Base-by-base conservation (phyloP, 2,888 invertebrate species). In the Hemistola chrysoprasaria region DNA sequence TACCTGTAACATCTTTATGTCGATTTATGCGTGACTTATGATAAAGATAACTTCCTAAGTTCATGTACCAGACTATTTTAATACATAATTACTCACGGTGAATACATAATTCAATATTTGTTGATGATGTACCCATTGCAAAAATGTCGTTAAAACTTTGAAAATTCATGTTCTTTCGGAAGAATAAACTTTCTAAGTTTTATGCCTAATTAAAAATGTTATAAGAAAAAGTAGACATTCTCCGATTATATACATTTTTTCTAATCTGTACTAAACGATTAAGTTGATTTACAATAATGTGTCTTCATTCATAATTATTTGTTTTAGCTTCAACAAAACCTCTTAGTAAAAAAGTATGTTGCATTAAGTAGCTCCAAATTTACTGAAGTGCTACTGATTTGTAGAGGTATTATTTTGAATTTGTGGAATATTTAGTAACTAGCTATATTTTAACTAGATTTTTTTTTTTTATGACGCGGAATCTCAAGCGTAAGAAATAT, bases 61-160 rank as follows among this genome's bases (percentile, higher is more conserved):
- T 29, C 54, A 62, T 56, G 44, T 57, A 48, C 34, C 9, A 26
- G 39, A 47, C 58, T 56, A 51, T 50, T 49, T 62, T 53, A 58
- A 45, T 40, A 37, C 11, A 29, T 22, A 40, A 37, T 40, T 30
- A 3, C 3, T 30, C n/a, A n/a, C n/a, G n/a, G n/a, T n/a, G n/a
- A n/a, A n/a, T n/a, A n/a, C n/a, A n/a, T n/a, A n/a, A n/a, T n/a
- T n/a, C n/a, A n/a, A n/a, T n/a, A n/a, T n/a, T n/a, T n/a, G n/a
- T n/a, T n/a, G n/a, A n/a, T n/a, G n/a, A n/a, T n/a, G n/a, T n/a
- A n/a, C n/a, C n/a, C n/a, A n/a, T n/a, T 10, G 27, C 9, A 30
- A 22, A 9, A 31, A 10, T 22, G 22, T 23, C 8, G 9, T 2
- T 8, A 21, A 29, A 29, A 8, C 24, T 24, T 24, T n/a, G 11